phyloP scores from a whole-genome alignment of 1,140 invertebrate species.

The Chymomyza costata region DNA sequence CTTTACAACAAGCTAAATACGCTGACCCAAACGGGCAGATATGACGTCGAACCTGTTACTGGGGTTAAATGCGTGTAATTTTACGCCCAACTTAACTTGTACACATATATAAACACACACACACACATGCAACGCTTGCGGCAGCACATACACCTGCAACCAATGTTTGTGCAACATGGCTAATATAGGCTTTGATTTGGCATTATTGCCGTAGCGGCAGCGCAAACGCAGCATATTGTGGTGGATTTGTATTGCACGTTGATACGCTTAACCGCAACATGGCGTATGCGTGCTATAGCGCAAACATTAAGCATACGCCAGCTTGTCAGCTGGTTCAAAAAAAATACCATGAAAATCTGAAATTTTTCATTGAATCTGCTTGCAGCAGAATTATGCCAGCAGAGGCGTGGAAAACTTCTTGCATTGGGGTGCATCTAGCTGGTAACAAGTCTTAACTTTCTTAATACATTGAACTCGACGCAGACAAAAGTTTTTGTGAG shows the following conservation, averaged over 20 bases:
- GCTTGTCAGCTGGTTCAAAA: no score
- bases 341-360: no score
- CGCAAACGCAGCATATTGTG: slow-evolving; percentile 21
- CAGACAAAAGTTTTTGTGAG: no score
- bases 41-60: slow-evolving; percentile 13
- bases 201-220: slow-evolving; percentile 52
- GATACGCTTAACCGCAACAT: slow-evolving; percentile 7
- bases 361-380: no score
- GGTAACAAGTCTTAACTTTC: no score
- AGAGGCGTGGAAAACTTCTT: no score
- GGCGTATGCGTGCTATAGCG: slow-evolving; percentile 37
- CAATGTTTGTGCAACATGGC: slow-evolving; percentile 63
- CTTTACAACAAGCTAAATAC: slow-evolving; percentile 57
- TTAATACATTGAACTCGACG: no score
- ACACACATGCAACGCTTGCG: slow-evolving; percentile 2
- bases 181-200: slow-evolving; percentile 59
- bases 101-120: slow-evolving; percentile 30
- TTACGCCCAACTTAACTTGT: slow-evolving; percentile 72
- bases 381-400: no score
- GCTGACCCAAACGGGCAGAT: slow-evolving; percentile 35
- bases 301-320: slow-evolving; percentile 45
- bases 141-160: slow-evolving; percentile 23
- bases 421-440: no score
- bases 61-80: slow-evolving; percentile 62
- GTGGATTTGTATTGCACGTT: slow-evolving; percentile 19